Percentiles rank a stretch among this genome's conserved stretches.
phyloP scores from a whole-genome alignment of 2,888 invertebrate genomes.

The Cheilosia vulpina region DNA sequence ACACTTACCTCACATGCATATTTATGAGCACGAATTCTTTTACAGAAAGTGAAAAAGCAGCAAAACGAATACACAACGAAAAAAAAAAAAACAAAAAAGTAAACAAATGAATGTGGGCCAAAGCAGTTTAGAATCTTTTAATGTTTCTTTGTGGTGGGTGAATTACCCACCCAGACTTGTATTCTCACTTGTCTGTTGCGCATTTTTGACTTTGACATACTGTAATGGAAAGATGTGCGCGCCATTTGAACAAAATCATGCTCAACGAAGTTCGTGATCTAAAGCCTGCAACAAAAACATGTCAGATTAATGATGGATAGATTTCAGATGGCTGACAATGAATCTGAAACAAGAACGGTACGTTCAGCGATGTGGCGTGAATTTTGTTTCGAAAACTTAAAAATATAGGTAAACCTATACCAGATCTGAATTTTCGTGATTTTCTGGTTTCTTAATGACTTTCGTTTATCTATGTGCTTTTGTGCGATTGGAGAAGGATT shows the following conservation, averaged over 20 bases:
- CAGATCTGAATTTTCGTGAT: too few relatives aligned
- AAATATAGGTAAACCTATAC: too few relatives aligned
- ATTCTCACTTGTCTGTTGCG: neutral
- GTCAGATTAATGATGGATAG: conserved; percentile 12
- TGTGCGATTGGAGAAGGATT: neutral
- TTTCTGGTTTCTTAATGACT: conserved; percentile 1
- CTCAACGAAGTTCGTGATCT: too few relatives aligned
- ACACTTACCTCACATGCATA: conserved; percentile 1
- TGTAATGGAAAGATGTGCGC: neutral
- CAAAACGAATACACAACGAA: conserved; percentile 1
- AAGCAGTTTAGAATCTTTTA: conserved; percentile 9
- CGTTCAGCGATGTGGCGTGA: too few relatives aligned
- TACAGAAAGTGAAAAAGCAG: conserved; percentile 29
- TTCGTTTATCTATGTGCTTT: neutral
- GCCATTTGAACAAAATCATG: conserved; percentile 2
- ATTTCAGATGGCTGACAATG: neutral
- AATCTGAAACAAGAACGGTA: too few relatives aligned
- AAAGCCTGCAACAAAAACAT: too few relatives aligned
- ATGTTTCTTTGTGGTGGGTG: neutral
- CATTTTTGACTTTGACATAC: conserved; percentile 2
- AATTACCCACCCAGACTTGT: neutral
- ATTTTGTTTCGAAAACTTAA: too few relatives aligned
- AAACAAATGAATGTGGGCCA: conserved; percentile 17
- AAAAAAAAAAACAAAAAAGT: conserved; percentile 18
- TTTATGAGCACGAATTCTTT: conserved; percentile 23